Percentiles rank a stretch among this genome's conserved stretches.
phyloP scores from a whole-genome alignment of 2,113 vertebrate species.

The Alces alces region DNA sequence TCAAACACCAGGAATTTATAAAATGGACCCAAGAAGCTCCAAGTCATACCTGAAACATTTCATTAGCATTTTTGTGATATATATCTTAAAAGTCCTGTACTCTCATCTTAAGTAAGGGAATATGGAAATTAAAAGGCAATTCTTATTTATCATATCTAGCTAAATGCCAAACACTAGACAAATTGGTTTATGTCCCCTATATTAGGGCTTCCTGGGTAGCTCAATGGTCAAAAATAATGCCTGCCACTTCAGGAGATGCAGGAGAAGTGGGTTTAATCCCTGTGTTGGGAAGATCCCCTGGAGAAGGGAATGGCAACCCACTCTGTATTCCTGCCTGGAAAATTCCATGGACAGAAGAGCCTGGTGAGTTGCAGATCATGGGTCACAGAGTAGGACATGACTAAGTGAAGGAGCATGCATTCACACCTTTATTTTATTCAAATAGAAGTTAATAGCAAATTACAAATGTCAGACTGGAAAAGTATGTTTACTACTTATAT shows the following conservation, averaged over 20 bases:
- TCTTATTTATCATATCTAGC: neutral
- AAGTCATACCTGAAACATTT: neutral
- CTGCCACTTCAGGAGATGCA: neutral
- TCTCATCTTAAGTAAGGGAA: neutral
- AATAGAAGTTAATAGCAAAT: neutral
- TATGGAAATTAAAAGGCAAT: neutral
- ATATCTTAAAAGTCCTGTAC: too few species aligned
- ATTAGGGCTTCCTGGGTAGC: neutral
- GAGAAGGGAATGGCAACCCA: neutral
- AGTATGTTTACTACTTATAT: neutral
- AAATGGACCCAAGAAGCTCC: neutral
- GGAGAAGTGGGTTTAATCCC: neutral
- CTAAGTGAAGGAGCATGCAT: neutral
- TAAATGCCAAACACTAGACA: neutral
- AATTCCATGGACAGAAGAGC: neutral
- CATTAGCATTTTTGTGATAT: neutral
- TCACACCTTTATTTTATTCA: neutral
- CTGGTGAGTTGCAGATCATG: neutral
- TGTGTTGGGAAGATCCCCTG: neutral
- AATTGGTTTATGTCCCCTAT: neutral
- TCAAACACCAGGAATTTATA: neutral
- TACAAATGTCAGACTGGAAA: neutral
- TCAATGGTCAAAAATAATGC: neutral
- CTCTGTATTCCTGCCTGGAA: neutral
- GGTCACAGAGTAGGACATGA: neutral